phyloP scores from a whole-genome alignment of 2,888 invertebrate genomes.

The Agonopterix subpropinquella region DNA sequence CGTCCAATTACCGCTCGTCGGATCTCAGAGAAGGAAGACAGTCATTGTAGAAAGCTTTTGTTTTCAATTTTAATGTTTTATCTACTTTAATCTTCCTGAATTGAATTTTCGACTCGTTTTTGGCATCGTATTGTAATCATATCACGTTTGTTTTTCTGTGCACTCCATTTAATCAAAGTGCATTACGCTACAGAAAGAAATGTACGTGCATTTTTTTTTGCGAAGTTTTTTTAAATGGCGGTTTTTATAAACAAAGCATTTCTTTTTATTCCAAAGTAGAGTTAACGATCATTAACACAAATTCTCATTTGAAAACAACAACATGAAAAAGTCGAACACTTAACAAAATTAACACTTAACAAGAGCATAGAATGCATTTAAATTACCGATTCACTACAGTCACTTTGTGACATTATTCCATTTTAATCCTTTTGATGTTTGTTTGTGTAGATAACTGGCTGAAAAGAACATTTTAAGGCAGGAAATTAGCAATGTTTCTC shows the following conservation, averaged over 20 bases:
- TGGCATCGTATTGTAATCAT: too few species aligned
- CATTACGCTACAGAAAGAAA: too few species aligned
- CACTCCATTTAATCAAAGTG: too few species aligned
- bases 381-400: slow-evolving; percentile 3
- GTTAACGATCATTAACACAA: too few species aligned
- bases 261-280: too few species aligned
- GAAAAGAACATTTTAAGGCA: slow-evolving; percentile 21
- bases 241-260: too few species aligned
- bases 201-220: too few species aligned
- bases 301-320: too few species aligned
- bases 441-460: slow-evolving; percentile 6
- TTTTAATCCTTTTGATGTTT: slow-evolving; percentile 2
- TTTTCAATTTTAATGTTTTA: slow-evolving; percentile 30
- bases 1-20: slow-evolving; percentile 60
- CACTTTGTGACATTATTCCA: slow-evolving; percentile 5
- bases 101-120: too few species aligned
- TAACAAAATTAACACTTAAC: background rate
- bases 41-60: slow-evolving; percentile 41
- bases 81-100: slow-evolving; percentile 5
- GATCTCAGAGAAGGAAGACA: slow-evolving; percentile 26
- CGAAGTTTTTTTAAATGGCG: too few species aligned
- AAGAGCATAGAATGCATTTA: background rate
- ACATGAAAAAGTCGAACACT: background rate
- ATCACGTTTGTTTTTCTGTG: background rate
- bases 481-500: slow-evolving; percentile 39